A percentile compares a stretch with the other conserved stretches of the same genome.
Conservation (phyloP, 2,797 vertebrate species). For the Platalea minor region DNA sequence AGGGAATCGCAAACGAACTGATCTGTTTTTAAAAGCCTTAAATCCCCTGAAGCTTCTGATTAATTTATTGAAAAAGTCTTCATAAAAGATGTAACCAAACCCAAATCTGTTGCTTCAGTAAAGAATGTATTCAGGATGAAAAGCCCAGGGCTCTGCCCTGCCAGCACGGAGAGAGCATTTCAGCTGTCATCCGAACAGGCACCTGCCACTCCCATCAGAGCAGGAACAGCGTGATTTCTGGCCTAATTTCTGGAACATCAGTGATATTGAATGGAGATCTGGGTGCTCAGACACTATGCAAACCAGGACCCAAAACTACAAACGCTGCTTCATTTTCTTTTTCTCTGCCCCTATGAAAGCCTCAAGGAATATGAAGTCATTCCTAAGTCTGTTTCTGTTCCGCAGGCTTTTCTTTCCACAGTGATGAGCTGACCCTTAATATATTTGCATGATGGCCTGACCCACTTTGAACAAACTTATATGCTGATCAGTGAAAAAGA, state of each 20-base stretch:
- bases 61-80: constrained; percentile 56
- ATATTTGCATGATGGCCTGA: not conserved
- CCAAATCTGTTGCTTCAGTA: not conserved
- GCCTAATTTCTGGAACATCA: constrained; percentile 20
- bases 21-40: constrained; percentile 39
- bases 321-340: not conserved
- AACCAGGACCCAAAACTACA: not conserved
- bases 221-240: constrained; percentile 1
- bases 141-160: constrained; percentile 20
- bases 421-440: not conserved
- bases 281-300: not conserved
- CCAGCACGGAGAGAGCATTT: not conserved
- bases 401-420: constrained; percentile 10
- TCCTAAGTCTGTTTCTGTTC: constrained; percentile 1
- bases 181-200: not conserved
- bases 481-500: constrained; percentile 8
- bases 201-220: constrained; percentile 35
- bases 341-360: not conserved
- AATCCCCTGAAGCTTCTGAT: constrained; percentile 36
- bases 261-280: not conserved
- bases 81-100: constrained; percentile 44
- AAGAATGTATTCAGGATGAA: not conserved
- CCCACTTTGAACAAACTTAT: constrained; percentile 38
- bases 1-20: constrained; percentile 23
- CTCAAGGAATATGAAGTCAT: constrained; percentile 14